Conservation (phyloP, 2,797 vertebrate species). For the Sitta carolinensis region DNA sequence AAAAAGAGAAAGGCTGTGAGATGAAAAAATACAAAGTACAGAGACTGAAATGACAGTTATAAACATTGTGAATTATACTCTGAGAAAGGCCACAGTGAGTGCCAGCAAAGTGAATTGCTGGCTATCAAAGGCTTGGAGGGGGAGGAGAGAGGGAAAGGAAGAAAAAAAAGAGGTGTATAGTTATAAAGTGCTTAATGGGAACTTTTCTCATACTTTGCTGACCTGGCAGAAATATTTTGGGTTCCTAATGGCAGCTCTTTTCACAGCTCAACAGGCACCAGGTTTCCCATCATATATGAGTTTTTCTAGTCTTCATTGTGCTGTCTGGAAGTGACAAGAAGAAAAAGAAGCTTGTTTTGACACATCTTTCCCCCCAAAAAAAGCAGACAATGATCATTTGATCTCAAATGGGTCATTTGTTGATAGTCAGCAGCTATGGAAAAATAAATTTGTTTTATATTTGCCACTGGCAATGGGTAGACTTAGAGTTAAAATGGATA, state of each 20-base stretch:
- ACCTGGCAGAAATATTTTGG: not conserved
- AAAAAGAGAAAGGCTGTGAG: conserved; percentile 32
- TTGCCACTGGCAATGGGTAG: not conserved
- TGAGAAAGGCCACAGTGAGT: not conserved
- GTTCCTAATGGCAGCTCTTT: conserved; percentile 5
- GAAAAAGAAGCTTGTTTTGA: not conserved
- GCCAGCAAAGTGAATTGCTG: not conserved
- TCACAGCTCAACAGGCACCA: not conserved
- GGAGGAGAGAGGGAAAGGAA: not conserved
- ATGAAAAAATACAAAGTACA: conserved; percentile 25
- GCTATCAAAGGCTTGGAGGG: not conserved
- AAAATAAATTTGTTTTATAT: not conserved
- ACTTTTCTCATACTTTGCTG: conserved; percentile 17
- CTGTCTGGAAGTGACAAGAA: not conserved
- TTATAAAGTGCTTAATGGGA: not conserved
- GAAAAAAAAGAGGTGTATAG: not conserved
- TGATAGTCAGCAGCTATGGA: not conserved
- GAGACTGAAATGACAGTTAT: conserved; percentile 20
- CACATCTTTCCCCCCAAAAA: not conserved
- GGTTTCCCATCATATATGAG: not conserved
- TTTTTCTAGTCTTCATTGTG: not conserved
- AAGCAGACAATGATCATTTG: not conserved
- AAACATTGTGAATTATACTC: conserved; percentile 7
- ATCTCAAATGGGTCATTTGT: not conserved
- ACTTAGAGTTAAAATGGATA: not conserved